Percentiles rank a stretch among this genome's conserved stretches.
phyloP scores from a whole-genome alignment of 1,140 invertebrate species.

The Drosophila nebulosa region DNA sequence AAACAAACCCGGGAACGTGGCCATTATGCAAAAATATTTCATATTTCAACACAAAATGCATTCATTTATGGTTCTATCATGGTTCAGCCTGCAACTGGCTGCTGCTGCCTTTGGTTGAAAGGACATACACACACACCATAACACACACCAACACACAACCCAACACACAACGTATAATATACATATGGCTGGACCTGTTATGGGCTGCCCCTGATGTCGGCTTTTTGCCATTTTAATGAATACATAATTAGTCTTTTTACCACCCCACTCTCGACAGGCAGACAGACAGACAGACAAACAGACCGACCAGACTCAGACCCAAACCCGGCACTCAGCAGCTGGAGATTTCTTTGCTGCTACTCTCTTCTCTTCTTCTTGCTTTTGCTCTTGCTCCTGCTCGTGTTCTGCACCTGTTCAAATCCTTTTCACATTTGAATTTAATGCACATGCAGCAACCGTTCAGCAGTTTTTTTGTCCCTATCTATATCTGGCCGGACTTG shows the following conservation, averaged over 20 bases:
- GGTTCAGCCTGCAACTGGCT: constrained; percentile 2
- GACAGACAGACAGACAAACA: no score
- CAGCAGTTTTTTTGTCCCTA: constrained; percentile 1
- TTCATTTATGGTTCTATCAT: constrained; percentile 24
- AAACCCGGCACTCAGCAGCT: neutral
- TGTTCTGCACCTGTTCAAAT: constrained; percentile 49
- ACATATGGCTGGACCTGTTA: neutral
- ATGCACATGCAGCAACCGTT: constrained; percentile 48
- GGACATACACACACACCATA: neutral
- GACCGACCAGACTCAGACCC: no score
- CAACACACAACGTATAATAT: neutral
- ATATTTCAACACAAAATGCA: constrained; percentile 31
- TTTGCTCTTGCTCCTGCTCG: neutral
- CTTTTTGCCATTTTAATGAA: constrained; percentile 76
- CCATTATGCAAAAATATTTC: constrained; percentile 48
- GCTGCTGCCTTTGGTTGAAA: neutral
- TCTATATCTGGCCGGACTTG: constrained; percentile 12
- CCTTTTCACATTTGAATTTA: constrained; percentile 42
- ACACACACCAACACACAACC: no score
- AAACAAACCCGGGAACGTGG: neutral
- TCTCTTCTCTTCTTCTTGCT: neutral
- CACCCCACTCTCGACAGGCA: constrained; percentile 9
- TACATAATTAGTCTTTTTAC: constrained; percentile 78
- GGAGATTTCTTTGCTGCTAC: no score
- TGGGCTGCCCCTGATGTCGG: constrained; percentile 15